Conservation (phyloP, 2,888 invertebrate species). For the Sussaba pulchella region DNA sequence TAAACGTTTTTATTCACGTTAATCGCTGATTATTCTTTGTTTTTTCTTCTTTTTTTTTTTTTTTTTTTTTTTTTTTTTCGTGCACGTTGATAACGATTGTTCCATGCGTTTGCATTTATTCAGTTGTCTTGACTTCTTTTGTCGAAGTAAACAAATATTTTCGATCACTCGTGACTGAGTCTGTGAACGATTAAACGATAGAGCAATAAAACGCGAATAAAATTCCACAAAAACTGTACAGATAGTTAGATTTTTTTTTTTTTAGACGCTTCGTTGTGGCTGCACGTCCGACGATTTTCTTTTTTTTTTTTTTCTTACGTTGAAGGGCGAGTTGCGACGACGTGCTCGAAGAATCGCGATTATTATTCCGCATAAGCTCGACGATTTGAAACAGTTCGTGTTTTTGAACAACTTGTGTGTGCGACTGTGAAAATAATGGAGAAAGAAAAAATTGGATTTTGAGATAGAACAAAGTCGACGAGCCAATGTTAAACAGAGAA, state of each 20-base stretch:
- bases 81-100: neutral
- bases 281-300: neutral
- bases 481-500: slow-evolving; percentile 70
- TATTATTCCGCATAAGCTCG: slow-evolving; percentile 5
- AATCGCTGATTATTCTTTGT: neutral
- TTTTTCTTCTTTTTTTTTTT: neutral
- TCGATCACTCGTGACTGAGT: neutral
- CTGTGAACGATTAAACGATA: neutral
- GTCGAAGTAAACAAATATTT: no score
- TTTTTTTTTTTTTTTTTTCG: slow-evolving; percentile 1
- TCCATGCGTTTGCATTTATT: no score
- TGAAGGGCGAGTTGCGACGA: slow-evolving; percentile 18
- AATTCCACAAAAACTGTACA: slow-evolving; percentile 43
- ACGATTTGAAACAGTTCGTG: neutral
- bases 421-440: slow-evolving; percentile 28
- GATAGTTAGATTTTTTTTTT: slow-evolving; percentile 28
- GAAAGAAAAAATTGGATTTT: slow-evolving; percentile 29
- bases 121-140: no score
- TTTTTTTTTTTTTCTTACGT: neutral
- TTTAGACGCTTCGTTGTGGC: slow-evolving; percentile 22
- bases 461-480: slow-evolving; percentile 61
- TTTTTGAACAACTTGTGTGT: slow-evolving; percentile 14
- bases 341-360: slow-evolving; percentile 19
- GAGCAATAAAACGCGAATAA: slow-evolving; percentile 13
- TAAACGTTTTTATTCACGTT: slow-evolving; percentile 22